Conservation (phyloP, 2,113 vertebrate species). For the Megaptera novaeangliae region DNA sequence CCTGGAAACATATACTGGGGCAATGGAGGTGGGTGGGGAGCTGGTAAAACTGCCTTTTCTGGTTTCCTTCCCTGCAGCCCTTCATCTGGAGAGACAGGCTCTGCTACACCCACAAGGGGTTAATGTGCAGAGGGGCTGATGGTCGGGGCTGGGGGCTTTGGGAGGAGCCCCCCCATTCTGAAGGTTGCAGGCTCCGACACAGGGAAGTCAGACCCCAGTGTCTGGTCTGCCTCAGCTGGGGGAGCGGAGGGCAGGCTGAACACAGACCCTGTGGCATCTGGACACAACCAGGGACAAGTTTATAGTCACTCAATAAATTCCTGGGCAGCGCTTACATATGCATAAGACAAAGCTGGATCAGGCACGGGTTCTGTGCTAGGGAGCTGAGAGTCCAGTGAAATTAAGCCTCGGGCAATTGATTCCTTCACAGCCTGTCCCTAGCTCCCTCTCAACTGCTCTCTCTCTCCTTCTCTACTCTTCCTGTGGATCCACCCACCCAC, state of each 20-base stretch:
- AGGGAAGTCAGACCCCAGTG: neutral
- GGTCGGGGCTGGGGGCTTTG: too few relatives aligned
- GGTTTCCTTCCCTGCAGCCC: neutral
- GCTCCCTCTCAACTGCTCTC: neutral
- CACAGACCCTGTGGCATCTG: neutral
- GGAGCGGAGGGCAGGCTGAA: neutral
- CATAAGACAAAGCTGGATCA: neutral
- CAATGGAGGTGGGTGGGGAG: neutral
- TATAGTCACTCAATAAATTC: neutral
- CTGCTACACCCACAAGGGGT: neutral
- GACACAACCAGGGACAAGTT: neutral
- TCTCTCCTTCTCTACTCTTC: neutral
- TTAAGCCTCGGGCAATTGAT: accelerated
- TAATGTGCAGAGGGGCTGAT: neutral
- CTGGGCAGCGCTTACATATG: too few relatives aligned
- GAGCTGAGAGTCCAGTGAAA: neutral
- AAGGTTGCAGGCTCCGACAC: neutral
- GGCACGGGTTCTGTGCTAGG: accelerated
- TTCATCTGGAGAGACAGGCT: too few relatives aligned
- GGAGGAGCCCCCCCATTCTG: too few relatives aligned
- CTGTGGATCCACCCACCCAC: too few relatives aligned
- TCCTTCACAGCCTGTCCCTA: neutral
- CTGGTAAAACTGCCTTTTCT: neutral
- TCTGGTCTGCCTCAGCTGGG: neutral
- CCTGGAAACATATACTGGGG: neutral